A percentile compares a stretch with the other conserved stretches of the same genome.
These are phyloP conservation scores for Charina bottae DNA, from an alignment of 2,113 vertebrate genomes.

Conservation along the genomic window DNA sequence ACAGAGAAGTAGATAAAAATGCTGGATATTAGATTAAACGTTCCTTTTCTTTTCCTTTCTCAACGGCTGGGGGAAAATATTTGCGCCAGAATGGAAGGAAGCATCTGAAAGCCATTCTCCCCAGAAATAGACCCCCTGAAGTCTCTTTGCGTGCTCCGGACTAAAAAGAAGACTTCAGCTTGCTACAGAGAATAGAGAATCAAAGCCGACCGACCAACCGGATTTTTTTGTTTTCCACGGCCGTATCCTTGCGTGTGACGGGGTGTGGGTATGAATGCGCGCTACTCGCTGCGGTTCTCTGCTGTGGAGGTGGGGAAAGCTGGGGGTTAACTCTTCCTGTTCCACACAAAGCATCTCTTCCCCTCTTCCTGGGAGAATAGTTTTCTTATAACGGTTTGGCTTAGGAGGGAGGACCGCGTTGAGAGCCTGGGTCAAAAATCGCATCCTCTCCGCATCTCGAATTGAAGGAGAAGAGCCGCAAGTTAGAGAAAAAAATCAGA, in stretches of 20 bases:
- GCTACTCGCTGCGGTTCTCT: background rate
- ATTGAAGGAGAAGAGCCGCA: no score
- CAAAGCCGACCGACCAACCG: background rate
- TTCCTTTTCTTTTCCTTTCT: background rate
- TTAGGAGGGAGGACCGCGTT: background rate
- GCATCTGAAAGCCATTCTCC: background rate
- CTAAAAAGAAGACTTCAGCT: background rate
- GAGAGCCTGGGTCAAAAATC: background rate
- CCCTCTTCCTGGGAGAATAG: background rate
- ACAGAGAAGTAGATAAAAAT: background rate
- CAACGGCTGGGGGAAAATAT: background rate
- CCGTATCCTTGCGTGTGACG: no score
- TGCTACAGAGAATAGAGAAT: background rate
- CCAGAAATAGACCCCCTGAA: background rate
- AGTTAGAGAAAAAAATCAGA: background rate
- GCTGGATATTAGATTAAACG: slow-evolving; percentile 25
- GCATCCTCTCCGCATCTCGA: background rate
- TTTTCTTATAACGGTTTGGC: background rate
- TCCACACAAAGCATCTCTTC: background rate
- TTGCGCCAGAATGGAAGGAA: slow-evolving; percentile 31
- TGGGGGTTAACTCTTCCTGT: slow-evolving; percentile 50
- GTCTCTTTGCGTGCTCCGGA: background rate
- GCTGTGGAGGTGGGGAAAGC: no score
- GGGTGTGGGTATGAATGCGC: background rate
- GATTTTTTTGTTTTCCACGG: background rate